Evolutionary conservation across 2,113 vertebrate species (phyloP).

Genomic region (Grammomys surdaster): DNA sequence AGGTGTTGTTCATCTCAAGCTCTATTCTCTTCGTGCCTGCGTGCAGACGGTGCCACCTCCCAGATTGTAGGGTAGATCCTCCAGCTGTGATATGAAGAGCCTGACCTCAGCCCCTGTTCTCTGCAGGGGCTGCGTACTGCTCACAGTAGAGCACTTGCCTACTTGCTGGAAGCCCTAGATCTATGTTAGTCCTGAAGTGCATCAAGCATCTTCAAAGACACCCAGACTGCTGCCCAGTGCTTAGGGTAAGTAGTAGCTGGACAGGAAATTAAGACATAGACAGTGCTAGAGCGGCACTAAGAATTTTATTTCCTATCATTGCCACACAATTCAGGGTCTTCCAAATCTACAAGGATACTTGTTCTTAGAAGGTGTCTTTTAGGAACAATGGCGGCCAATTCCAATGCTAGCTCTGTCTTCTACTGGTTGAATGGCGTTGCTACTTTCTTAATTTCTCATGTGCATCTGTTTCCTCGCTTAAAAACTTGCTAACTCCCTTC

Average conservation of each 20-base stretch:
- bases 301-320: background rate
- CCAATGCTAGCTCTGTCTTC: background rate
- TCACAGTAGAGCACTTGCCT: background rate
- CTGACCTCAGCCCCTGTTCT: background rate
- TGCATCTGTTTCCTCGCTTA: background rate
- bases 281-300: too few relatives aligned
- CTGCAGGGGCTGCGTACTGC: background rate
- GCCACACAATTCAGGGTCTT: background rate
- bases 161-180: too few relatives aligned
- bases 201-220: background rate
- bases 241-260: background rate
- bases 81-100: background rate
- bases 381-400: background rate
- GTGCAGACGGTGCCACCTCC: background rate
- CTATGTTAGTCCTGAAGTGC: too few relatives aligned
- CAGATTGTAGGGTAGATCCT: background rate
- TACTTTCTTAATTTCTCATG: background rate
- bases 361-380: too few relatives aligned
- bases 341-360: background rate
- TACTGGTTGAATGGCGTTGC: background rate
- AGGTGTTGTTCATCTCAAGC: background rate
- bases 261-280: background rate
- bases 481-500: background rate
- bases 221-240: background rate
- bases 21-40: too few relatives aligned